Conservation (phyloP, 2,113 vertebrate genomes). For the Coturnix japonica region DNA sequence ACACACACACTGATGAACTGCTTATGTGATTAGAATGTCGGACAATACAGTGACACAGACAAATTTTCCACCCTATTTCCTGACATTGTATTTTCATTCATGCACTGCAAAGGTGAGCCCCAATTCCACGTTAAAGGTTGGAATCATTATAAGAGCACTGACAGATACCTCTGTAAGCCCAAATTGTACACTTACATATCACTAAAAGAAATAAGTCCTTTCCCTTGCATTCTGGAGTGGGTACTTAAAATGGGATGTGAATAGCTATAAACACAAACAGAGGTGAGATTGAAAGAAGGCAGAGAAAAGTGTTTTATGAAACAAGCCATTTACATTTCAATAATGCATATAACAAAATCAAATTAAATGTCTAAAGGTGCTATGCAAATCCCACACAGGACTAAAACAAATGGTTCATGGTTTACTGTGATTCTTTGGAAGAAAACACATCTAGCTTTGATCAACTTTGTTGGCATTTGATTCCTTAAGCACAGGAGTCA, state of each 20-base stretch:
- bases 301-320: neutral
- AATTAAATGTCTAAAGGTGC: constrained; percentile 15
- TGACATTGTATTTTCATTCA: constrained; percentile 21
- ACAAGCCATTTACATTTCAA: neutral
- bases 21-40: constrained; percentile 60
- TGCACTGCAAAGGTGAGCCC: neutral
- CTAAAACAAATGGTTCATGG: neutral
- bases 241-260: neutral
- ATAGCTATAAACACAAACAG: neutral
- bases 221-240: neutral
- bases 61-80: constrained; percentile 78
- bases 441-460: neutral
- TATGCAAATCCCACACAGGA: neutral
- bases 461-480: neutral
- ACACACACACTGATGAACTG: constrained; percentile 30
- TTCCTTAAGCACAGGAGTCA: constrained; percentile 2
- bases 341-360: constrained; percentile 7
- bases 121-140: neutral
- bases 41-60: constrained; percentile 26
- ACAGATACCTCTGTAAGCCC: neutral
- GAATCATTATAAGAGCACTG: neutral
- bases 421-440: neutral
- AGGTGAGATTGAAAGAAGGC: neutral
- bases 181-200: neutral
- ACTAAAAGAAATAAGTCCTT: neutral